Evolutionary conservation across 2,888 invertebrate genomes (phyloP).

Genomic region (Rhamnusium bicolor): DNA sequence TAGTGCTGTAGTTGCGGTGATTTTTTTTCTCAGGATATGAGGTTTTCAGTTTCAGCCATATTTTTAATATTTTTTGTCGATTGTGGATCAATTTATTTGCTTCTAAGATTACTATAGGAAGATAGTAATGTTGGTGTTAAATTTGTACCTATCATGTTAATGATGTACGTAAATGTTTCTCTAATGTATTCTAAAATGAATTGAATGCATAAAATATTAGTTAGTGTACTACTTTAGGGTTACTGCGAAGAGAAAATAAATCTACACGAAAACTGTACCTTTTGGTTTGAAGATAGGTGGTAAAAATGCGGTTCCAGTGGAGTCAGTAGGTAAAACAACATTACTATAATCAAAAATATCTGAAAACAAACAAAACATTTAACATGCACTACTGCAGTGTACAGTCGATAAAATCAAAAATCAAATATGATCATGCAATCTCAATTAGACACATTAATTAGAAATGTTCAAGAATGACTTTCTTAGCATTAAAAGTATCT

Average conservation of each 20-base stretch:
- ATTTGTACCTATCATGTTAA: background rate
- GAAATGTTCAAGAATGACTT: no score
- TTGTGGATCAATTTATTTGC: no score
- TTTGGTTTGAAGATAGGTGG: conserved; percentile 81
- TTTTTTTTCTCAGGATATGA: no score
- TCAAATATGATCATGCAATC: background rate
- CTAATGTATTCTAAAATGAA: background rate
- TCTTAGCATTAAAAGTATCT: no score
- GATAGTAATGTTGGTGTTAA: background rate
- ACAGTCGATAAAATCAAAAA: conserved; percentile 21
- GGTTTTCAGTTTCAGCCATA: no score
- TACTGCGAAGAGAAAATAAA: background rate
- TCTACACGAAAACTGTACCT: conserved; percentile 74
- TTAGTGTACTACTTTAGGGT: background rate
- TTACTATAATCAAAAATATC: conserved; percentile 83
- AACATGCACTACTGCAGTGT: conserved; percentile 47
- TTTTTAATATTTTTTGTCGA: no score
- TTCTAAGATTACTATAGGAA: background rate
- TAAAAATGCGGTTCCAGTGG: conserved; percentile 80
- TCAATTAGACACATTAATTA: background rate
- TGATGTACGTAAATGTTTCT: background rate
- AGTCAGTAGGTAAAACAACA: conserved; percentile 84
- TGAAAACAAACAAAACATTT: conserved; percentile 73
- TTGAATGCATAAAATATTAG: background rate
- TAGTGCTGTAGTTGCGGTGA: no score